Conservation (phyloP, 1,140 invertebrate genomes). For the Diabrotica virgifera region DNA sequence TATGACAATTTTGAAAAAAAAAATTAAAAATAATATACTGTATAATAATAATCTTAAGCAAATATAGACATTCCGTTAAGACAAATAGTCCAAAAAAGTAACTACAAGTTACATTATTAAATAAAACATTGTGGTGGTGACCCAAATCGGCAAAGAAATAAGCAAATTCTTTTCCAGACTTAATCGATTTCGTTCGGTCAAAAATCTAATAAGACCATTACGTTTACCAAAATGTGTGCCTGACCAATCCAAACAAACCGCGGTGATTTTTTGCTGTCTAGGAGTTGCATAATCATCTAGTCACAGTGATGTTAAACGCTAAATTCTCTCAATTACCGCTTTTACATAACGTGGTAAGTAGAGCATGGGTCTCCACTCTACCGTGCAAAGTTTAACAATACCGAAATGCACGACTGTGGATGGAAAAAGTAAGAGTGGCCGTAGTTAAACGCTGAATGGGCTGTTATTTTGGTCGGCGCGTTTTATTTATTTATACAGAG, state of each 20-base stretch:
- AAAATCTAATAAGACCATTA: too few species aligned
- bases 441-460: background rate
- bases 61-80: too few species aligned
- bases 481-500: background rate
- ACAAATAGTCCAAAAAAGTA: too few species aligned
- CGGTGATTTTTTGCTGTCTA: background rate
- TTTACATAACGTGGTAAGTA: constrained; percentile 45
- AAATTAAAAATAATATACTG: too few species aligned
- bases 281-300: constrained; percentile 3
- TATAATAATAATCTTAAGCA: too few species aligned
- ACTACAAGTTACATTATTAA: too few species aligned
- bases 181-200: too few species aligned
- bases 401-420: constrained; percentile 1
- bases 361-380: constrained; percentile 41
- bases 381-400: constrained; percentile 39
- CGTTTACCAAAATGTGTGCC: background rate
- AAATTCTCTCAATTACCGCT: constrained; percentile 45
- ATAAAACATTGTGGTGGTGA: too few species aligned
- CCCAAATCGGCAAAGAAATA: too few species aligned
- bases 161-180: too few species aligned
- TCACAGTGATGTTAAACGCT: constrained; percentile 37
- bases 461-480: background rate
- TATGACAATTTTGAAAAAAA: too few species aligned
- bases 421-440: background rate
- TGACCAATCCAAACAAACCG: background rate